Base-by-base conservation (phyloP, 2,888 invertebrate species). In the Matsumyia berberina region DNA sequence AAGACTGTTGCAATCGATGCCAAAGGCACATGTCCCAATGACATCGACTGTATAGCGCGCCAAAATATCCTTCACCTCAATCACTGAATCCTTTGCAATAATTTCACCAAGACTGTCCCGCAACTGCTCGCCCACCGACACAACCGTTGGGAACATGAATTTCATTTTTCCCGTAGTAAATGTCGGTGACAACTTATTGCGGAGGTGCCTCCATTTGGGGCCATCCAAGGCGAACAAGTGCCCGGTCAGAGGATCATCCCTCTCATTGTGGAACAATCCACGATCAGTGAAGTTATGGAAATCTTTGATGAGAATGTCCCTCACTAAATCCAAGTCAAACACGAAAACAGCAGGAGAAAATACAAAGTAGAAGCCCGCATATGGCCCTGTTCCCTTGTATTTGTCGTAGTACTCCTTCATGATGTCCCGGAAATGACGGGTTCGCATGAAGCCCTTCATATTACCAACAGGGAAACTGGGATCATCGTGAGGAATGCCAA, bases 41-140 rank as follows among this genome's bases (percentile, higher is more conserved):
- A 93, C 92, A 87, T 93, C 93, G 11, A 92, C 92, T 11, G 93
- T 92, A 80, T 91, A 93, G n/a, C 92, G 90, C 0, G 92, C 91
- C 53, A 92, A 87, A 2, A 92, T 73, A 7, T 92, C 92, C 82
- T 92, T 92, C 0, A 93, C 88, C 76, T 93, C 93, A 2, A 72
- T 5, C 11, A 72, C 19, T 3, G 60, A 3, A 17, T 72, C 39
- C 0, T 9, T 17, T 8, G 42, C 19, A 0, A 17, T 6, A 0
- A 17, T 8, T 31, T 86, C 55, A 2, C 17, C 9, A 4, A 86
- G 46, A 0, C 44, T 35, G 0, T 53, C 29, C 15, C 24, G 15
- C 92, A 92, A 87, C 12, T 87, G 70, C 1, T 69, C 58, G 0
- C 88, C 88, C 2, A 89, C 88, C 6, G 88, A 78, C 5, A 88